These are phyloP conservation scores for Trichogramma dendrolimi DNA, from an alignment of 2,888 invertebrate species.

Conservation along the genomic window DNA sequence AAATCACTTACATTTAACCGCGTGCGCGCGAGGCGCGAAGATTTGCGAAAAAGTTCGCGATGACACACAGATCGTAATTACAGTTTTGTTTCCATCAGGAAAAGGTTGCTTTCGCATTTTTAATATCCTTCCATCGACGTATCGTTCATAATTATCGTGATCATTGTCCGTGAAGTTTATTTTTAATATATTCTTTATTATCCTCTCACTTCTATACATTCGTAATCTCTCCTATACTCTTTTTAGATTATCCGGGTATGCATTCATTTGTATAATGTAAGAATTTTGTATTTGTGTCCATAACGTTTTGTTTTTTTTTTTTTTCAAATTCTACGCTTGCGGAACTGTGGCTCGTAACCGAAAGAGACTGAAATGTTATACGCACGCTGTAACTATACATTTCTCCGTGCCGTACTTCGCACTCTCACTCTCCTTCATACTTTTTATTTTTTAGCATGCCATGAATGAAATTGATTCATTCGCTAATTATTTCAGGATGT, in stretches of 20 bases:
- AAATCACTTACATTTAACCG: slow-evolving; percentile 24
- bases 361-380: slow-evolving; percentile 46
- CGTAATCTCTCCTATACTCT: slow-evolving; percentile 23
- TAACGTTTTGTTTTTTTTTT: slow-evolving; percentile 17
- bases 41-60: slow-evolving; percentile 35
- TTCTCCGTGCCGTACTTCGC: slow-evolving; percentile 36
- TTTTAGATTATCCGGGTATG: slow-evolving; percentile 23
- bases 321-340: slow-evolving; percentile 41
- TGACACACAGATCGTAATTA: slow-evolving; percentile 12
- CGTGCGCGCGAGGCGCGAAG: slow-evolving; percentile 30
- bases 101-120: slow-evolving; percentile 26
- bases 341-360: slow-evolving; percentile 49
- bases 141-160: slow-evolving; percentile 16
- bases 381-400: slow-evolving; percentile 31
- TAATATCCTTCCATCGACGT: slow-evolving; percentile 3
- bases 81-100: slow-evolving; percentile 13
- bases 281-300: slow-evolving; percentile 11
- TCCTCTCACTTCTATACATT: slow-evolving; percentile 26
- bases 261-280: slow-evolving; percentile 11
- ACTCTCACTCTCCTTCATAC: slow-evolving; percentile 33
- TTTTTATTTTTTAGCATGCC: slow-evolving; percentile 18
- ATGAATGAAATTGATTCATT: slow-evolving; percentile 5
- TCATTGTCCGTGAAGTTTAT: slow-evolving; percentile 23
- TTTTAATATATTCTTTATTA: slow-evolving; percentile 14
- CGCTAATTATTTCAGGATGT: not conserved